Evolutionary conservation across 2,113 vertebrate species (phyloP).

Genomic region (Poeciliopsis occidentalis): DNA sequence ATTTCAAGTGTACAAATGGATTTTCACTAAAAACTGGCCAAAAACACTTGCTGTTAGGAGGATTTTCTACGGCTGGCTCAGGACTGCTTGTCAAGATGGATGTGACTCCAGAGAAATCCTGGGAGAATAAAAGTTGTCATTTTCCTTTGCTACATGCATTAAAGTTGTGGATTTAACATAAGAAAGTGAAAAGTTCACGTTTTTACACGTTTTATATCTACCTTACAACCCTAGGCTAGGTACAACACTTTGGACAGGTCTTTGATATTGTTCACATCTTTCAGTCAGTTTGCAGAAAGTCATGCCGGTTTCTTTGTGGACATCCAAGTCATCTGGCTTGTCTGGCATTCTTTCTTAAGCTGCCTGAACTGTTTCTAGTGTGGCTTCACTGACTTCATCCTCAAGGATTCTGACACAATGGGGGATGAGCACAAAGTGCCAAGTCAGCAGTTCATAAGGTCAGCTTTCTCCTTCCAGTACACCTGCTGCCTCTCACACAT

Average conservation of each 20-base stretch:
- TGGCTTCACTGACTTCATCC: neutral
- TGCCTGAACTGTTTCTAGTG: neutral
- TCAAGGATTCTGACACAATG: neutral
- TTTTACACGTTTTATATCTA: too few relatives aligned
- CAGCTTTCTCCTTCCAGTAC: conserved; percentile 3
- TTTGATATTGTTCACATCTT: neutral
- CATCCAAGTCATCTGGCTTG: neutral
- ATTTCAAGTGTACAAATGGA: too few relatives aligned
- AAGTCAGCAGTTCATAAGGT: conserved; percentile 40
- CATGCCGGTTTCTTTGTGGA: neutral
- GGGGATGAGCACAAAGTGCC: neutral
- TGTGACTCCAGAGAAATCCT: too few relatives aligned
- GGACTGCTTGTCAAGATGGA: too few relatives aligned
- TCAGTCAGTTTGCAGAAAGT: neutral
- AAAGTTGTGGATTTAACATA: too few relatives aligned
- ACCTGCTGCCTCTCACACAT: neutral
- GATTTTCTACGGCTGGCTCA: too few relatives aligned
- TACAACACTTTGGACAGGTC: neutral
- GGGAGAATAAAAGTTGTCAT: too few relatives aligned
- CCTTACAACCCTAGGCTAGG: too few relatives aligned
- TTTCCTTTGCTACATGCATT: too few relatives aligned
- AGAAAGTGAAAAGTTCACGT: too few relatives aligned
- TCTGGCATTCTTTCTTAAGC: neutral
- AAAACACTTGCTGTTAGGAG: too few relatives aligned
- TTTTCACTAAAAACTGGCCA: too few relatives aligned